phyloP scores from a whole-genome alignment of 2,797 vertebrate species.

The Tadarida brasiliensis region DNA sequence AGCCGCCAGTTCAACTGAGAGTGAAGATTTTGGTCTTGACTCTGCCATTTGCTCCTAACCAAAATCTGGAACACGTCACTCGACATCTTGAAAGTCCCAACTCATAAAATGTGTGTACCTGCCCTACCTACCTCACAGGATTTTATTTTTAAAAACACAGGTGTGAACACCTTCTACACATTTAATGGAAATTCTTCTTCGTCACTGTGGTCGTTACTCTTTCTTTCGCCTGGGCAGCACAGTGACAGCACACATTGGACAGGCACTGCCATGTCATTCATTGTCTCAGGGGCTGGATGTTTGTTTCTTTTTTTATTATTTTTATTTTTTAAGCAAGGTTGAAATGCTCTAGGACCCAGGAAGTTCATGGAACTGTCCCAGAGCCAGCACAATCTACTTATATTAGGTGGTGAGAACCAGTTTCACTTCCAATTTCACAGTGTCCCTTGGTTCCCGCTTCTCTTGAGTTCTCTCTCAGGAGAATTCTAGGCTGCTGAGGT shows the following conservation, averaged over 20 bases:
- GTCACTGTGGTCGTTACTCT: not conserved
- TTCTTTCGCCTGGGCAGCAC: not conserved
- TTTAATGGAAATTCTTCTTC: slow-evolving; percentile 1
- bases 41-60: not conserved
- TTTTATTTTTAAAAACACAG: slow-evolving; percentile 13
- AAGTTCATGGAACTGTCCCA: not conserved
- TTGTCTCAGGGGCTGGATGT: not conserved
- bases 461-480: not conserved
- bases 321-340: not conserved
- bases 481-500: not conserved
- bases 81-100: not conserved
- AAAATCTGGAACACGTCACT: not conserved
- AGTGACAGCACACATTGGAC: not conserved
- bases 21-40: not conserved
- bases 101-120: not conserved
- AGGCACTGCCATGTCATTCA: not conserved
- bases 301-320: not conserved
- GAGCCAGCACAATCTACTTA: not conserved
- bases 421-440: not conserved
- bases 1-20: not conserved
- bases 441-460: not conserved
- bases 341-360: not conserved
- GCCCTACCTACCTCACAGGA: not conserved
- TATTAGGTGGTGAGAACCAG: not conserved
- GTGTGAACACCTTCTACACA: not conserved